Evolutionary conservation across 2,113 vertebrate genomes (phyloP).

Genomic region (Enhydra lutris): DNA sequence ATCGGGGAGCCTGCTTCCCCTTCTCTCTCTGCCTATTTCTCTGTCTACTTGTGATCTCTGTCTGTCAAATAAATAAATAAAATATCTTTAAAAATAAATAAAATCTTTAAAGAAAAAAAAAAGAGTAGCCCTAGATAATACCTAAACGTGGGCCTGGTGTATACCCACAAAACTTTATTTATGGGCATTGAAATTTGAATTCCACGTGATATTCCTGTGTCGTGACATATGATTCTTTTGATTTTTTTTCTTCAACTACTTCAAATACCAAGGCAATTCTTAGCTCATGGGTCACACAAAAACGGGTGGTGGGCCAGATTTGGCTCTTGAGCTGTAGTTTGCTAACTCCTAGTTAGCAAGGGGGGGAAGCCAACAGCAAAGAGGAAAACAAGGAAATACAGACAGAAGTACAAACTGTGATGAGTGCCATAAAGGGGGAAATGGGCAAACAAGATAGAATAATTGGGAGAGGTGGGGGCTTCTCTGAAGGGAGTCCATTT

Average conservation of each 20-base stretch:
- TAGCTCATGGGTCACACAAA: background rate
- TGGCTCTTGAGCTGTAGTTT: background rate
- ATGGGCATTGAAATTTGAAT: background rate
- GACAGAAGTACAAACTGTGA: too few species aligned
- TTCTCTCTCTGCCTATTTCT: too few species aligned
- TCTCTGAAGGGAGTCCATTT: background rate
- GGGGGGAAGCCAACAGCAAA: background rate
- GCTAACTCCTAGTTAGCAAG: background rate
- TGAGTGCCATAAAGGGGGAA: background rate
- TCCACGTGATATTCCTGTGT: background rate
- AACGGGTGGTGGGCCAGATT: background rate
- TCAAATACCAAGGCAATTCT: background rate
- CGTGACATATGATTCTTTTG: background rate
- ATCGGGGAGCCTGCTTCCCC: too few species aligned
- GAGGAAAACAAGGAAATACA: rapidly evolving
- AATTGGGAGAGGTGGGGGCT: rapidly evolving
- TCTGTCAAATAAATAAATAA: background rate
- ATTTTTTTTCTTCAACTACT: background rate
- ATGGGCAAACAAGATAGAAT: too few species aligned
- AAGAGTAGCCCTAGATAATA: background rate
- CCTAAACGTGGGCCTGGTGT: rapidly evolving
- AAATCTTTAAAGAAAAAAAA: background rate
- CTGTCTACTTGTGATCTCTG: background rate
- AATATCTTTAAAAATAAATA: background rate
- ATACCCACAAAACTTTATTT: background rate